Conservation (phyloP, 2,113 vertebrate species). For the Pseudorasbora parva region DNA sequence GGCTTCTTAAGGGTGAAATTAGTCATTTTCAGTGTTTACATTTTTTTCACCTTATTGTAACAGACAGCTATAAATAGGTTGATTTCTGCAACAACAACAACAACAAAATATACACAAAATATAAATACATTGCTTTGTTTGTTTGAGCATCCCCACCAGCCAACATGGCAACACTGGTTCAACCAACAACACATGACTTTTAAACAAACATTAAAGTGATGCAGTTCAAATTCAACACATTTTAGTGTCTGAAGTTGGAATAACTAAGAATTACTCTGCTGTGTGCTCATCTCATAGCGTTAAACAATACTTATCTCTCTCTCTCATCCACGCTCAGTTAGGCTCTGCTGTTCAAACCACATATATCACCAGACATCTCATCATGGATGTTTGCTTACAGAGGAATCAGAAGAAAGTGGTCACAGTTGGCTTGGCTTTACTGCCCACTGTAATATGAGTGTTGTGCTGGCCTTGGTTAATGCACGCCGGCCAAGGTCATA, state of each 20-base stretch:
- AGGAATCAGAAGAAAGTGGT: slow-evolving; percentile 59
- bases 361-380: slow-evolving; percentile 49
- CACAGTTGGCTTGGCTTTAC: slow-evolving; percentile 82
- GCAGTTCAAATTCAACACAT: background rate
- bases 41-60: background rate
- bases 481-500: slow-evolving; percentile 86
- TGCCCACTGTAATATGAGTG: slow-evolving; percentile 79
- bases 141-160: background rate
- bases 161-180: background rate
- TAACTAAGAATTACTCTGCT: slow-evolving; percentile 9
- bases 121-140: slow-evolving; percentile 11
- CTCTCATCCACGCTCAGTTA: slow-evolving; percentile 34
- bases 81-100: background rate
- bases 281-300: slow-evolving; percentile 25
- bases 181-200: background rate
- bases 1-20: background rate
- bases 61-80: background rate
- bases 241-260: background rate
- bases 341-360: slow-evolving; percentile 30
- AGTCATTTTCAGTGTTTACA: background rate
- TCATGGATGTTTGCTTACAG: slow-evolving; percentile 56
- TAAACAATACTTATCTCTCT: slow-evolving; percentile 15
- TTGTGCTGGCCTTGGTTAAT: slow-evolving; percentile 78
- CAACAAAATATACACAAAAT: background rate
- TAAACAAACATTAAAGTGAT: slow-evolving; percentile 6